Conservation (phyloP, 2,888 invertebrate genomes). For the Gonocerus acuteangulatus region DNA sequence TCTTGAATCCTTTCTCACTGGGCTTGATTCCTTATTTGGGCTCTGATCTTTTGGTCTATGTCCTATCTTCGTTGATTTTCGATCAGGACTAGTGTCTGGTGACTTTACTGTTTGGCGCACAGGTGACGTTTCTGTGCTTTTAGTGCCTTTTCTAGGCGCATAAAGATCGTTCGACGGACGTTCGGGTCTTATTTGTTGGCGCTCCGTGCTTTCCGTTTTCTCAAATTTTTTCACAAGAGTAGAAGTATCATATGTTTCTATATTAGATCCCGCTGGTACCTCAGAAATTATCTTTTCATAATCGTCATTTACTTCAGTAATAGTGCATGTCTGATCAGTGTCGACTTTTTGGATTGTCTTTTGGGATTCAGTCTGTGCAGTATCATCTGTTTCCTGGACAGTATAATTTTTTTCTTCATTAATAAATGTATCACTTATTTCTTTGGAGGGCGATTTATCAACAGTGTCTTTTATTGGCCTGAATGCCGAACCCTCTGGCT, state of each 20-base stretch:
- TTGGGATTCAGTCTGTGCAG: neutral
- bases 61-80: neutral
- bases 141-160: neutral
- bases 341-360: neutral
- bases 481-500: constrained; percentile 40
- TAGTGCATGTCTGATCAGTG: neutral
- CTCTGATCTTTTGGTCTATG: too few species aligned
- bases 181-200: too few species aligned
- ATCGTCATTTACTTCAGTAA: constrained; percentile 3
- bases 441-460: neutral
- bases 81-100: constrained; percentile 7
- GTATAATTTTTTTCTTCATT: neutral
- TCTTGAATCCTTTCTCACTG: too few species aligned
- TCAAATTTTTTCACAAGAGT: too few species aligned
- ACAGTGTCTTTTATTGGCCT: constrained; percentile 38
- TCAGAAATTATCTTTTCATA: too few species aligned
- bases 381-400: neutral
- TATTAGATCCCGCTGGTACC: too few species aligned
- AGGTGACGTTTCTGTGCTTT: neutral
- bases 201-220: too few species aligned
- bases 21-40: too few species aligned
- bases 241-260: too few species aligned
- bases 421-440: neutral
- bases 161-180: too few species aligned
- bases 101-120: neutral